Evolutionary conservation across 2,888 invertebrate genomes (phyloP).

Genomic region (Lomographa bimaculata): DNA sequence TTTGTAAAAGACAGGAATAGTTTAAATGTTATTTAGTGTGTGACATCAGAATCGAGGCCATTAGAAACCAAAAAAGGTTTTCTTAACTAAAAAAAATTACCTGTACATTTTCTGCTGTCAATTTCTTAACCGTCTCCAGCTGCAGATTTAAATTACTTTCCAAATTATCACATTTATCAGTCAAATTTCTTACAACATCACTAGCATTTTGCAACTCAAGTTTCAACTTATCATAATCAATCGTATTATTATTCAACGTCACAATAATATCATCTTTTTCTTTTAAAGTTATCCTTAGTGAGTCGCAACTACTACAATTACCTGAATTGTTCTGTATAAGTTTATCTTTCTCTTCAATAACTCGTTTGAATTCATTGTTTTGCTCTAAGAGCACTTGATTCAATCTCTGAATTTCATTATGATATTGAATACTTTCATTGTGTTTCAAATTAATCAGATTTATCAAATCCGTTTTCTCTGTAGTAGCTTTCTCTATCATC

Average conservation of each 20-base stretch:
- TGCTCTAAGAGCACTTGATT: conserved; percentile 84
- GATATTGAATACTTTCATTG: conserved; percentile 92
- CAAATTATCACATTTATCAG: conserved; percentile 87
- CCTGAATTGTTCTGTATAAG: conserved; percentile 40
- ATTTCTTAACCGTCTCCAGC: conserved; percentile 84
- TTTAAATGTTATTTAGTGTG: too few relatives aligned
- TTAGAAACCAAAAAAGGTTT: too few relatives aligned
- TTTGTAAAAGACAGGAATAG: too few relatives aligned
- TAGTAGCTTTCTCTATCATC: conserved; percentile 50
- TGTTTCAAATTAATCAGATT: conserved; percentile 91
- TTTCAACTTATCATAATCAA: conserved; percentile 58
- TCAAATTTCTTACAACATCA: conserved; percentile 83
- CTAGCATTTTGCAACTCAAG: conserved; percentile 80
- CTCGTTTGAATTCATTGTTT: conserved; percentile 59
- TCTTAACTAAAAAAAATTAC: too few relatives aligned
- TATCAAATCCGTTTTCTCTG: conserved; percentile 88
- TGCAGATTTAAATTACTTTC: conserved; percentile 87
- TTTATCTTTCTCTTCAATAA: conserved; percentile 59
- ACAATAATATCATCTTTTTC: conserved; percentile 70
- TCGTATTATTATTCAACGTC: conserved; percentile 51
- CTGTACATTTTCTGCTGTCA: conserved; percentile 85
- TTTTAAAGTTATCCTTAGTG: conserved; percentile 50
- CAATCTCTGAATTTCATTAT: conserved; percentile 92
- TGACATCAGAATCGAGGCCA: too few relatives aligned
- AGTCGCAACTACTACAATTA: conserved; percentile 60